Conservation (phyloP, 1,140 invertebrate species). For the Trichonephila clavata region DNA sequence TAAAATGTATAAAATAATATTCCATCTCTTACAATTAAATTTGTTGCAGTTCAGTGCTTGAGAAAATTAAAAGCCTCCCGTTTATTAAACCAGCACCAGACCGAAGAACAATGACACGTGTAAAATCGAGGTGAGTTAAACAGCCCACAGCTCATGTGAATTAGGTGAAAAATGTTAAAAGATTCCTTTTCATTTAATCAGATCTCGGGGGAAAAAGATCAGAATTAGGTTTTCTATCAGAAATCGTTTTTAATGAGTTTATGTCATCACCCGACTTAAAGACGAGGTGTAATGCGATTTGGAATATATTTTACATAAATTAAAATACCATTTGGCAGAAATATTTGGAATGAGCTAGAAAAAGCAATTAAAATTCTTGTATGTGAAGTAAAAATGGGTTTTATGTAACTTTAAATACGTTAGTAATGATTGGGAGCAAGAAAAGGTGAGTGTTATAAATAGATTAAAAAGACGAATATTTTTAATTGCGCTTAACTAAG, state of each 20-base stretch:
- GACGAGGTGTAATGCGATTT: background rate
- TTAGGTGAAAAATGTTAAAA: background rate
- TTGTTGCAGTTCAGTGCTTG: background rate
- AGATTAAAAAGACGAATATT: no score
- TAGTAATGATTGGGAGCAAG: no score
- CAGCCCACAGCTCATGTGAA: background rate
- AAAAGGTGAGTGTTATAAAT: no score
- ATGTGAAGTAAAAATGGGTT: no score
- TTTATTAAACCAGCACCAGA: background rate
- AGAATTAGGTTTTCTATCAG: background rate
- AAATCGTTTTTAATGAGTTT: background rate
- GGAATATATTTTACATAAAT: background rate
- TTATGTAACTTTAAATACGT: no score
- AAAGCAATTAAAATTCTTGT: no score
- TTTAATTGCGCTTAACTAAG: no score
- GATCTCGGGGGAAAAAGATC: background rate
- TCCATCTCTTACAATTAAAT: background rate
- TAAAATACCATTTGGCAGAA: no score
- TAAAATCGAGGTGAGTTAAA: background rate
- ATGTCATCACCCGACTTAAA: background rate
- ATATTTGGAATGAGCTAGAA: no score
- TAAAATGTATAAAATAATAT: background rate
- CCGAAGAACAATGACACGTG: background rate
- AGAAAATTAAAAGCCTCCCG: background rate
- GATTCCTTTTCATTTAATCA: constrained; percentile 1